A percentile compares a stretch with the other conserved stretches of the same genome.
Conservation (phyloP, 2,797 vertebrate species). For the Chromis chromis region DNA sequence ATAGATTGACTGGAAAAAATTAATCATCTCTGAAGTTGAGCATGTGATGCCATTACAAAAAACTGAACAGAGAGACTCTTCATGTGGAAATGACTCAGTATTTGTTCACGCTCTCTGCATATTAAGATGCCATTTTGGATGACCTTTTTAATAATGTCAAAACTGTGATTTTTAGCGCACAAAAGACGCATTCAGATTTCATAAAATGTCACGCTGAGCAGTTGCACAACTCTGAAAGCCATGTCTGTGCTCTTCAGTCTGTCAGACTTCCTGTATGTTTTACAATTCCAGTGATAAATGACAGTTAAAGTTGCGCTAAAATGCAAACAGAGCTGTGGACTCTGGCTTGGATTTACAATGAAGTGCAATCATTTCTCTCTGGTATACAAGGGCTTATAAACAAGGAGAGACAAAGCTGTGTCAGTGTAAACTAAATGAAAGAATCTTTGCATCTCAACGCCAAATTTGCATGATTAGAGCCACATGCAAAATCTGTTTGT, state of each 20-base stretch:
- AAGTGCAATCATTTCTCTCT: neutral
- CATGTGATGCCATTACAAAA: neutral
- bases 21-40: neutral
- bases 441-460: neutral
- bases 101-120: neutral
- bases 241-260: neutral
- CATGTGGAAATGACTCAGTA: neutral
- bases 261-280: neutral
- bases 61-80: neutral
- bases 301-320: neutral
- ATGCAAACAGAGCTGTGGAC: neutral
- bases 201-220: fast-evolving
- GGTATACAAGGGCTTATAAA: neutral
- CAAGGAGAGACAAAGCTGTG: neutral
- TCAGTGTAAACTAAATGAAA: neutral
- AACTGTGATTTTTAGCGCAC: neutral
- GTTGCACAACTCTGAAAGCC: neutral
- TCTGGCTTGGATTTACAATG: neutral
- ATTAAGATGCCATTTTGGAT: too few relatives aligned
- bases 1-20: neutral
- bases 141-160: too few relatives aligned
- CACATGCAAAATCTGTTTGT: neutral
- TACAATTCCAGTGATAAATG: neutral
- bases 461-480: neutral
- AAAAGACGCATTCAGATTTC: neutral